Base-by-base conservation (phyloP, 2,888 invertebrate genomes). In the Rhynchonema sp. region DNA sequence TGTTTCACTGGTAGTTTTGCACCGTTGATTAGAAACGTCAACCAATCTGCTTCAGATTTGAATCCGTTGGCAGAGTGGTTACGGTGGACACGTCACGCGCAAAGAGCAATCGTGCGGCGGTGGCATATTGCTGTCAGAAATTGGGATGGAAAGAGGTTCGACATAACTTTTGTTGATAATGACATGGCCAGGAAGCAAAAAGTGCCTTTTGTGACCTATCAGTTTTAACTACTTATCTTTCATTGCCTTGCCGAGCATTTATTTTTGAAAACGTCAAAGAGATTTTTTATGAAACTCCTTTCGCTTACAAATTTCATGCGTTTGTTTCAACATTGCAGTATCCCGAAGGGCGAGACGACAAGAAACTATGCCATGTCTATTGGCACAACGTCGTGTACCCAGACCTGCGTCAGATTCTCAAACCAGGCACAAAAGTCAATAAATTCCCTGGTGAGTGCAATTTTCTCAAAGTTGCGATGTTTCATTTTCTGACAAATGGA, bases 351-450 rank as follows among this genome's bases (percentile, higher is more conserved):
- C 64, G 70, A 28, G 64, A 67, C 20, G 74, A 75, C 58, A 71
- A 70, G 53, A 63, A 65, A 58, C 63, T 64, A 3, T 75, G 76
- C 68, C 75, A 76, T 65, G 69, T 77, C 54, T 74, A 76, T 62
- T 78, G 77, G 77, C 74, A 77, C 64, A 73, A 73, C 62, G 67
- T 71, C 59, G 72, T 72, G 59, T 75, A 73, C 65, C 66, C 67
- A 22, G 77, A 77, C 61, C 70, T 73, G 65, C 63, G 71, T 29
- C 64, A 63, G 57, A 65, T 76, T 1, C 64, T 64, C 22, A 60
- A 63, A 0, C 66, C 68, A 30, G 61, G 63, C 38, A 72, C 75
- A 1, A 69, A 68, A 62, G 73, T 77, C 46, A 77, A 77, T 69
- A 77, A 77, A 63, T 77, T 77, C 65, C 76, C 76, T 61, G 75